Evolutionary conservation across 1,140 invertebrate species (phyloP), one percentile per base, ranked within the genome.

Genomic region (Hycleus cichorii): DNA sequence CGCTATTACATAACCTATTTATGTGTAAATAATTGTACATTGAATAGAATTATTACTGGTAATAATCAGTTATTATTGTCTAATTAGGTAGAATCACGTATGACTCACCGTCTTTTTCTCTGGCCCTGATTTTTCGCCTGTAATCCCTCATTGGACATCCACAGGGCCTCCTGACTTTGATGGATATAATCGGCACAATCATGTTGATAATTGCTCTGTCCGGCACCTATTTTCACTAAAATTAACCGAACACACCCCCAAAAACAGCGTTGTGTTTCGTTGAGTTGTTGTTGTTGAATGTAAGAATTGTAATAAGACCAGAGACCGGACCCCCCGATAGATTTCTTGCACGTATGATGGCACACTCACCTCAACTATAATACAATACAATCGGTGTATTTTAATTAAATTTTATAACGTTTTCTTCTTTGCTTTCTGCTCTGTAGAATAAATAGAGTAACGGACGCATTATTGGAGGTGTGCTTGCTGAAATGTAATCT

Each of bases 321-420:
- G 32, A 32, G 18, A 18, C 18, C 18, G 18, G 18, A 4, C 32
- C 32, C 32, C 32, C 0, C 32, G 4, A 32, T 5, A 5, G 7
- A 32, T 7, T 32, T 32, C 42, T 47, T 48, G 48, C 44, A 50
- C 48, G 27, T 57, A 42, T 32, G 32, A 32, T 50, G 42, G 42
- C 47, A 47, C 42, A 50, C 48, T 50, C 47, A 50, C 56, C 44
- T 49, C 53, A 39, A 11, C 7, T 32, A 32, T 32, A 32, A 32
- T 32, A 32, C 18, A 32, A 32, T 32, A 32, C 18, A 24, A 11
- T 24, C 11, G 9, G n/a, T 45, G 43, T 45, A 59, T 65, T 59
- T 67, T 70, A 70, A 70, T 70, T 70, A 70, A 55, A 56, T 60
- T 49, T 51, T 63, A 60, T 69, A 69, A 67, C 68, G 68, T 67